A percentile compares a stretch with the other conserved stretches of the same genome.
These are phyloP conservation scores for Tricholauxania praeusta DNA, from an alignment of 2,888 invertebrate genomes.

Conservation along the genomic window DNA sequence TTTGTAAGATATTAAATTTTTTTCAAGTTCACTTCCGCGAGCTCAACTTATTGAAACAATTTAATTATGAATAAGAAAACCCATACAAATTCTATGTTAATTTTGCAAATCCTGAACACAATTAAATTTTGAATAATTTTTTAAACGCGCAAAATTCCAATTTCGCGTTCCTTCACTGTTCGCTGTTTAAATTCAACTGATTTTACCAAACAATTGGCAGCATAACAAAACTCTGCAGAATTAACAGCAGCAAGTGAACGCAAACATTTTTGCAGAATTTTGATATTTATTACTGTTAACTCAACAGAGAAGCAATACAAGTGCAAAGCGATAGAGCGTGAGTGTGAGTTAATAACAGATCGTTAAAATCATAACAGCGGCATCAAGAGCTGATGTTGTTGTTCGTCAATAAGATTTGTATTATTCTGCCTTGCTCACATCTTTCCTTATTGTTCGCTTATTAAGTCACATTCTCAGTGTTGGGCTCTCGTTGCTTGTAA, in stretches of 20 bases:
- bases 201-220: constrained; percentile 55
- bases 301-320: background rate
- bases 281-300: background rate
- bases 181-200: constrained; percentile 61
- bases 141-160: background rate
- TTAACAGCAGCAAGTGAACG: constrained; percentile 14
- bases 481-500: background rate
- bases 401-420: too few species aligned
- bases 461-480: too few species aligned
- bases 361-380: too few species aligned
- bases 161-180: constrained; percentile 43
- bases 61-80: too few species aligned
- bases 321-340: background rate
- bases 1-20: too few species aligned
- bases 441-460: too few species aligned
- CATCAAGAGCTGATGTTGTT: background rate
- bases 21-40: too few species aligned
- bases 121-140: background rate
- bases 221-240: constrained; percentile 52
- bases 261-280: constrained; percentile 13
- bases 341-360: background rate
- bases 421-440: too few species aligned
- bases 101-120: too few species aligned
- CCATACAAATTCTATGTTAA: too few species aligned
- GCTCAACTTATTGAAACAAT: too few species aligned